Evolutionary conservation across 1,140 invertebrate species (phyloP).

Genomic region (Idris sp.): DNA sequence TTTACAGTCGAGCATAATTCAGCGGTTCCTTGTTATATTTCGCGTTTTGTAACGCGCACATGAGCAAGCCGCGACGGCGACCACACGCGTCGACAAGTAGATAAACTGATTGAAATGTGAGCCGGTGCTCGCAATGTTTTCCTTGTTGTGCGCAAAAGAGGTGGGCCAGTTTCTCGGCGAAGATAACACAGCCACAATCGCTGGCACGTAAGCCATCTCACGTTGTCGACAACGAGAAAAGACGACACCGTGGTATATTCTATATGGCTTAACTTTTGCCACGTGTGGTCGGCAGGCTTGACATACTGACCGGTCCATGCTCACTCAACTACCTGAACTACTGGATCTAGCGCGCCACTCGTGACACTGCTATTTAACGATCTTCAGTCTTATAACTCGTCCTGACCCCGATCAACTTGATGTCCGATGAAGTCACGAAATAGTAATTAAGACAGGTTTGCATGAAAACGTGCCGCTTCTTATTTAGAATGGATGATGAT

Average conservation of each 20-base stretch:
- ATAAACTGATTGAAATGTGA: slow-evolving; percentile 79
- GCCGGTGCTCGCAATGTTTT: slow-evolving; percentile 69
- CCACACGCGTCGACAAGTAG: slow-evolving; percentile 78
- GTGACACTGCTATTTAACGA: slow-evolving; percentile 59
- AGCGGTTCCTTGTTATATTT: slow-evolving; percentile 42
- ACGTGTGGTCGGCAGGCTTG: slow-evolving; percentile 60
- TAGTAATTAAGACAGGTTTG: slow-evolving; percentile 51
- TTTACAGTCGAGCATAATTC: slow-evolving; percentile 65
- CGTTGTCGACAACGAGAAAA: slow-evolving; percentile 10
- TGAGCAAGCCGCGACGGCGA: slow-evolving; percentile 66
- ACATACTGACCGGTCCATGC: slow-evolving; percentile 58
- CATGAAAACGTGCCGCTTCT: slow-evolving; percentile 36
- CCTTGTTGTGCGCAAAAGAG: slow-evolving; percentile 42
- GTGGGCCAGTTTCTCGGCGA: slow-evolving; percentile 36
- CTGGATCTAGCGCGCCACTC: slow-evolving; percentile 41
- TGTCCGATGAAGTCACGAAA: slow-evolving; percentile 31
- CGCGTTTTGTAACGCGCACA: slow-evolving; percentile 51
- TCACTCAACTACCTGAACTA: slow-evolving; percentile 53
- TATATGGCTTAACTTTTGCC: slow-evolving; percentile 31
- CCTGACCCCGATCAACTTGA: slow-evolving; percentile 31
- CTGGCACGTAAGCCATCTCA: slow-evolving; percentile 17
- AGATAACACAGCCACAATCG: slow-evolving; percentile 48
- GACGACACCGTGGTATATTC: slow-evolving; percentile 25
- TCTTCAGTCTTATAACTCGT: slow-evolving; percentile 47
- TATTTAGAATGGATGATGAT: slow-evolving; percentile 43